Evolutionary conservation across 2,113 vertebrate species (phyloP).

Genomic region (Symphodus melops): DNA sequence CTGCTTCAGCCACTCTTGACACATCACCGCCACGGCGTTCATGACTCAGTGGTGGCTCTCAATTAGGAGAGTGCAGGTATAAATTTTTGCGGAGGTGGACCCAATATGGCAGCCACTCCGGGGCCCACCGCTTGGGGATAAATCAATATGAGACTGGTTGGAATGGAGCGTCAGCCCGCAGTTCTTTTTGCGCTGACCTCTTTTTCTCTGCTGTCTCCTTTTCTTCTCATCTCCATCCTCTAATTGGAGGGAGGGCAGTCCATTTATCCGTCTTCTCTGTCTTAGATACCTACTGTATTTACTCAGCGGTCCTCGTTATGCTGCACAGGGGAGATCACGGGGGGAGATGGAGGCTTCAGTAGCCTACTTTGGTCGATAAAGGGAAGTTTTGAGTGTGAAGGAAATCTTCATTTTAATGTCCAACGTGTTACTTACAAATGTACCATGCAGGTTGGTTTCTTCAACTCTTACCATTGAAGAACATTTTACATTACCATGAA

Average conservation of each 20-base stretch:
- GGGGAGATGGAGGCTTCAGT: constrained; percentile 37
- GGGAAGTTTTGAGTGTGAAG: too few species aligned
- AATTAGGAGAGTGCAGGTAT: constrained; percentile 75
- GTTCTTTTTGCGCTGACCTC: constrained; percentile 23
- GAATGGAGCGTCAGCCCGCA: constrained; percentile 43
- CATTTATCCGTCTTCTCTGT: constrained; percentile 16
- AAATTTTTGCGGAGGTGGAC: constrained; percentile 74
- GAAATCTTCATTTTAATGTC: too few species aligned
- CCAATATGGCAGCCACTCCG: constrained; percentile 66
- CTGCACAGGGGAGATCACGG: constrained; percentile 44
- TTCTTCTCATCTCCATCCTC: constrained; percentile 47
- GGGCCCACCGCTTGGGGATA: constrained; percentile 48
- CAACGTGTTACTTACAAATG: too few species aligned
- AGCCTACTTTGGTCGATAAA: too few species aligned
- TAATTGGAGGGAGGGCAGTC: constrained; percentile 69
- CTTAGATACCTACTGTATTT: not conserved
- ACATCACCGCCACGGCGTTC: constrained; percentile 15
- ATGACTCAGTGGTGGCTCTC: constrained; percentile 50
- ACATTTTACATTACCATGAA: too few species aligned
- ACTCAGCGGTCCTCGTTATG: constrained; percentile 4
- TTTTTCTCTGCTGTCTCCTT: constrained; percentile 18
- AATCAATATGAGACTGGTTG: constrained; percentile 69
- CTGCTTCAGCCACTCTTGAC: constrained; percentile 20
- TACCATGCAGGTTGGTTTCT: too few species aligned
- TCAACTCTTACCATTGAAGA: too few species aligned